Evolutionary conservation across 2,113 vertebrate genomes (phyloP), one percentile per base, ranked within the genome.

Genomic region (Melanerpes formicivorus): DNA sequence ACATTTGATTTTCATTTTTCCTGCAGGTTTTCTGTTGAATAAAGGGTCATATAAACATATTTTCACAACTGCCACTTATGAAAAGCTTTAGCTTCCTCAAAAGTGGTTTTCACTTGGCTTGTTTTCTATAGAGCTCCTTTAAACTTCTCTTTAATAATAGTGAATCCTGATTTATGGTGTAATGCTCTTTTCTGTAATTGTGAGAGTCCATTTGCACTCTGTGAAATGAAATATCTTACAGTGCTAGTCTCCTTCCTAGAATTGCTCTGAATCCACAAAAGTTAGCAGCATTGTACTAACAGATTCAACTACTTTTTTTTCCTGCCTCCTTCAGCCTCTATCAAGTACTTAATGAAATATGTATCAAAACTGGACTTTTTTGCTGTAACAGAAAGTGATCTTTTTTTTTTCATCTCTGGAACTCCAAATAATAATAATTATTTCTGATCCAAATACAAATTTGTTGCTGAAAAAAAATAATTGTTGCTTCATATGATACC

Each of bases 1-100:
- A 54, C 52, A 64, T 50, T 69, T 40, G 84, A 71, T 92, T 91
- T 89, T 91, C 25, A 23, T 88, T 93, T 87, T 60, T 92, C 19
- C 76, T 83, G 56, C 69, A 80, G 59, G 42, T 80, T 92, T 80
- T 83, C 79, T 85, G 29, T 87, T 71, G 75, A 78, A 14, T 66
- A 70, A 37, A 77, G 63, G 22, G 48, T 77, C 18, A 2, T 76
- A n/a, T 74, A 85, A 88, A 76, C 17, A 12, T 87, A 50, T 80
- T 89, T 84, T 82, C 58, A 69, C 30, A 58, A 29, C 71, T 83
- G 30, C 46, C n/a, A 58, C 52, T 88, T 52, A 25, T 42, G 30
- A 90, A 75, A 87, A 93, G 67, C 71, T 73, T 81, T 87, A 84
- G n/a, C 86, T 62, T 77, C 29, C n/a, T 76, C 9, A 34, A 21